Evolutionary conservation across 2,888 invertebrate species (phyloP).

Genomic region (Oligia latruncula): DNA sequence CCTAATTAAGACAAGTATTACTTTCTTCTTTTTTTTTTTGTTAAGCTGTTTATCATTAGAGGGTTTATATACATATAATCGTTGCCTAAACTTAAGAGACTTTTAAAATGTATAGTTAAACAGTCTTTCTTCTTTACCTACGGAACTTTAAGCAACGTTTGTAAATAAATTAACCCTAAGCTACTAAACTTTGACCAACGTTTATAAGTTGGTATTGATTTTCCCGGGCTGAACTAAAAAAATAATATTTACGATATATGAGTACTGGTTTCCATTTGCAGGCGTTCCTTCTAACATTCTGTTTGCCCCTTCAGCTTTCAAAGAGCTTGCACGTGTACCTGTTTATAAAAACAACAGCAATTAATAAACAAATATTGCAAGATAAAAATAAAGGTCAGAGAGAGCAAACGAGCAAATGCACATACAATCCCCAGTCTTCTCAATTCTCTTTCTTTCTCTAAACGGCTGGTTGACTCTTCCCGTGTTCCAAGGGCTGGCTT

Average conservation of each 20-base stretch:
- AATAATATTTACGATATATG: constrained; percentile 18
- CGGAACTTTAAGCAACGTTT: neutral
- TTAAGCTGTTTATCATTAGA: neutral
- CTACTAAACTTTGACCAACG: no score
- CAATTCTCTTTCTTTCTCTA: no score
- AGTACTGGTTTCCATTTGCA: neutral
- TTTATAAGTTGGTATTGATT: neutral
- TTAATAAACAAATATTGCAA: neutral
- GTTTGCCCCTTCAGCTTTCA: neutral
- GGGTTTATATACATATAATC: no score
- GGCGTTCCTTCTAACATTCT: constrained; percentile 12
- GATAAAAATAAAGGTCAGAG: neutral
- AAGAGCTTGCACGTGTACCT: constrained; percentile 7
- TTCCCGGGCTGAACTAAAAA: neutral
- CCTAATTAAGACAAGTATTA: neutral
- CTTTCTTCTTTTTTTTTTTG: no score
- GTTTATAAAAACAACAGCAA: neutral
- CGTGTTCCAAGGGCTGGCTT: no score
- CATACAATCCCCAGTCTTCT: neutral
- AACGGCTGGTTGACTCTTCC: no score
- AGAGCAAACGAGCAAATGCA: neutral
- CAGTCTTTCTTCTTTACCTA: neutral
- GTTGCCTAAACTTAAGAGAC: neutral
- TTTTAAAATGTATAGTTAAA: neutral
- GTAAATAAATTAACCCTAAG: no score